Base-by-base conservation (phyloP, 2,113 vertebrate genomes). In the Asarcornis scutulata region DNA sequence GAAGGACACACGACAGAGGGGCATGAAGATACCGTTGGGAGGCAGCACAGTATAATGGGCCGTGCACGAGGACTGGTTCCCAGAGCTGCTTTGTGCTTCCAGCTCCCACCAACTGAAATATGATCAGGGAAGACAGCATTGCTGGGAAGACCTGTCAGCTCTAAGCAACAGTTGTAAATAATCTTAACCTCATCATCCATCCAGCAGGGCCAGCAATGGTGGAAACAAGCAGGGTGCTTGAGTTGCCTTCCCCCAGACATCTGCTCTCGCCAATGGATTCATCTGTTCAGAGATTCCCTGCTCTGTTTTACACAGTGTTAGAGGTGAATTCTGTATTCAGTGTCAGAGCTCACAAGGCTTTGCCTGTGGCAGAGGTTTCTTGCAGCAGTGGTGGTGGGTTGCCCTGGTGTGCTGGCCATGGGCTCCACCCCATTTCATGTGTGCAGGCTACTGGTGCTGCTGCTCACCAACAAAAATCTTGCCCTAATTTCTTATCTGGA, bases 191-290 rank as follows among this genome's bases (percentile, higher is more conserved):
- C 26, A 3, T 42, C 27, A 27, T 67, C 32, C 36, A 29, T 48
- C 59, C 72, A 22, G 36, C 1, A 11, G 32, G 75, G 23, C n/a
- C 68, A 22, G 31, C 0, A 26, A 8, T 0, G 4, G 0, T 10
- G 18, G 1, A 20, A 66, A 11, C 21, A 48, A 53, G 48, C 64
- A 53, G 52, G 36, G 25, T 48, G 5, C 32, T 29, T 55, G 10
- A 0, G 7, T 2, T 52, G 25, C 11, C 6, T 21, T n/a, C 42
- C 25, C 52, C 52, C 11, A 7, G 72, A 44, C 27, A 46, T 27
- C 8, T 32, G 13, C 32, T 52, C n/a, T 26, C 0, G 1, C n/a
- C 64, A 34, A 22, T 6, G 20, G 46, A 22, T 48, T 48, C 46
- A 48, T 48, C 20, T 48, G 46, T 48, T 48, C 20, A 48, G 46